These are phyloP conservation scores for Adineta ricciae DNA, from an alignment of 2,888 invertebrate species.

Conservation along the genomic window DNA sequence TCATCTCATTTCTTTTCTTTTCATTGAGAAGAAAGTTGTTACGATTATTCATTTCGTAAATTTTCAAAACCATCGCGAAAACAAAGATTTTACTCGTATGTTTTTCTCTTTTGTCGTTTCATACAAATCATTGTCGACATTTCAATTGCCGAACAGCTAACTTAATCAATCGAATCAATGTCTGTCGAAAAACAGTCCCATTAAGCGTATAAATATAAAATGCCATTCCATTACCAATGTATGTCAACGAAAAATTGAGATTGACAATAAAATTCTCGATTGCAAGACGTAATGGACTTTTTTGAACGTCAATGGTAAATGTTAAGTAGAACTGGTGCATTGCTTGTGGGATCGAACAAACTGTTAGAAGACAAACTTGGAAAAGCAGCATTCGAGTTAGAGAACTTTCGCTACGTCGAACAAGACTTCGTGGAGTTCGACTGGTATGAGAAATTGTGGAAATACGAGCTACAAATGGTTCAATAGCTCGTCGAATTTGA, in stretches of 20 bases:
- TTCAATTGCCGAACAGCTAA: neutral
- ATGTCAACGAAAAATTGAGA: neutral
- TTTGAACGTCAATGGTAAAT: neutral
- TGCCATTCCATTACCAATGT: neutral
- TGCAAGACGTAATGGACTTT: neutral
- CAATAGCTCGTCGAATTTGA: neutral
- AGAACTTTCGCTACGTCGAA: neutral
- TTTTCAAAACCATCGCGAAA: too few species aligned
- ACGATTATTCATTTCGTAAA: too few species aligned
- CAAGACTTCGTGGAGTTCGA: neutral
- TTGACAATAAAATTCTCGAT: neutral
- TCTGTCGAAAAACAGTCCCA: neutral
- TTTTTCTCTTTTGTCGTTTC: too few species aligned
- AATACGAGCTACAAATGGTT: neutral
- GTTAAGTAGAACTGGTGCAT: neutral
- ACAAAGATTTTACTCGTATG: too few species aligned
- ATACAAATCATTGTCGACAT: neutral
- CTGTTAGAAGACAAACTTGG: neutral
- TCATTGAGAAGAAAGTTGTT: neutral
- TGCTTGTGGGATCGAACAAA: neutral
- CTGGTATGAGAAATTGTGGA: neutral
- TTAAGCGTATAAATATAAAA: neutral
- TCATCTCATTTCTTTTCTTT: too few species aligned
- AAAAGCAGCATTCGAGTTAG: neutral
- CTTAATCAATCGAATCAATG: neutral